Evolutionary conservation across 2,888 invertebrate species (phyloP).

Genomic region (Scaptomyza reducta): DNA sequence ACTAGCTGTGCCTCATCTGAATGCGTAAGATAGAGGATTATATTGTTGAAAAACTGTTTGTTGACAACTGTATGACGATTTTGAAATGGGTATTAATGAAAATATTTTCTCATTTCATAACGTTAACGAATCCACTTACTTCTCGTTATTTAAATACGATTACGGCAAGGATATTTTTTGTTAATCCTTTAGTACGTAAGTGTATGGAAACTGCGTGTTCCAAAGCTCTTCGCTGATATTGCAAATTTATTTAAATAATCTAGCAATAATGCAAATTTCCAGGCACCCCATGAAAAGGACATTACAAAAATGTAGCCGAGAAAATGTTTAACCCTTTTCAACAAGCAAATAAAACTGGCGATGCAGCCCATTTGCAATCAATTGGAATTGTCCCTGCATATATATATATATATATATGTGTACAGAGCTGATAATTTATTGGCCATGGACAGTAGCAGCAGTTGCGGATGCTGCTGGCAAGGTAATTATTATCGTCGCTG

Average conservation of each 20-base stretch:
- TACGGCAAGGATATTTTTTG: conserved; percentile 3
- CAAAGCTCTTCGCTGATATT: conserved; percentile 43
- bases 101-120: neutral
- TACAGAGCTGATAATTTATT: conserved; percentile 66
- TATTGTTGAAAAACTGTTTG: neutral
- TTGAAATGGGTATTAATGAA: neutral
- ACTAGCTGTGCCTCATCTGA: conserved; percentile 7
- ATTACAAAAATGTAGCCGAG: conserved; percentile 22
- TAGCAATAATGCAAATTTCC: conserved; percentile 70
- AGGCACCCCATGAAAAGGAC: conserved; percentile 15
- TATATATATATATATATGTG: conserved; percentile 15
- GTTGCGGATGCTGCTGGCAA: conserved; percentile 41
- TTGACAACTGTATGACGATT: neutral
- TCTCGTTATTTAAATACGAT: neutral
- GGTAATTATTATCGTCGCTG: conserved; percentile 74
- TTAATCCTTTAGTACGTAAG: conserved; percentile 10
- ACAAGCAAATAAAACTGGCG: conserved; percentile 54
- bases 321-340: conserved; percentile 67
- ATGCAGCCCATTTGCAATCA: conserved; percentile 69
- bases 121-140: neutral
- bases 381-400: conserved; percentile 36
- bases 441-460: conserved; percentile 28
- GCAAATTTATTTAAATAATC: conserved; percentile 73
- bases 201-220: conserved; percentile 11
- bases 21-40: conserved; percentile 3